Percentiles rank a stretch among this genome's conserved stretches.
phyloP scores from a whole-genome alignment of 2,113 vertebrate species.

The Jacana jacana region DNA sequence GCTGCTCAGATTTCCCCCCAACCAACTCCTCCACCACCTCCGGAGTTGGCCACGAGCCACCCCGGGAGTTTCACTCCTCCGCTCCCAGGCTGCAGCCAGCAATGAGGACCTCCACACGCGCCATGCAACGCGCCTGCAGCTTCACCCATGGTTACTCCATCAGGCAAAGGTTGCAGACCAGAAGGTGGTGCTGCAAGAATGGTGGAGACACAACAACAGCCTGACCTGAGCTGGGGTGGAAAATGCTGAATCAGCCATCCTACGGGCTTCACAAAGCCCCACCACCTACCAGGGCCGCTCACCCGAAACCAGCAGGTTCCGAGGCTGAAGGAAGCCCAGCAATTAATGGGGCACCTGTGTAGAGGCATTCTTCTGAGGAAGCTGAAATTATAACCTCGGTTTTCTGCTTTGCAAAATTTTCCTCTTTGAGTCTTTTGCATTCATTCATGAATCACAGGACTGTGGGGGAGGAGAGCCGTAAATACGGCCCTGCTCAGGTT shows the following conservation, averaged over 20 bases:
- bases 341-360: background rate
- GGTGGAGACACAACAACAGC: background rate
- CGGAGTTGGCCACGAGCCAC: background rate
- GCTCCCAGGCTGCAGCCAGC: background rate
- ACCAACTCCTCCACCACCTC: background rate
- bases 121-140: fast-evolving
- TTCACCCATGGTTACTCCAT: fast-evolving
- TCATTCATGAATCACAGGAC: background rate
- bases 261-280: background rate
- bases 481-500: background rate
- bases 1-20: background rate
- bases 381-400: fast-evolving
- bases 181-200: background rate
- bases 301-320: background rate
- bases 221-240: background rate
- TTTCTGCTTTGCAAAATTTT: background rate
- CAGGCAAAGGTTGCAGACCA: background rate
- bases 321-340: background rate
- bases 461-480: background rate
- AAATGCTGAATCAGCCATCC: slow-evolving; percentile 27
- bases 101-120: fast-evolving
- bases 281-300: background rate
- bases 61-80: background rate
- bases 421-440: background rate
- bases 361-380: background rate